Evolutionary conservation across 1,140 invertebrate species (phyloP).

Genomic region (Eriosoma lanigerum): DNA sequence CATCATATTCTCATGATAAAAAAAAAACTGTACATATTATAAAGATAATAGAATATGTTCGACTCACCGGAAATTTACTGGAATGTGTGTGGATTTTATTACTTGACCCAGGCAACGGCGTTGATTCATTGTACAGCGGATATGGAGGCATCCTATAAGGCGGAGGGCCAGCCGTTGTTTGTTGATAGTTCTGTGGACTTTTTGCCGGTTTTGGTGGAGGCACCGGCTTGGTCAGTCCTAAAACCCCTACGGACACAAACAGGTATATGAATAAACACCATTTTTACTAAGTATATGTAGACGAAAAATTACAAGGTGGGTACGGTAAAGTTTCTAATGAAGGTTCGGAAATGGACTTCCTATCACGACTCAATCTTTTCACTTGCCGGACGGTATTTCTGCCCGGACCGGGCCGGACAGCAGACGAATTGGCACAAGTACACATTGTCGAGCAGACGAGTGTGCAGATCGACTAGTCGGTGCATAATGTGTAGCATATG

Average conservation of each 20-base stretch:
- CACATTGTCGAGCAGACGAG: background rate
- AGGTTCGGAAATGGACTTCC: slow-evolving; percentile 26
- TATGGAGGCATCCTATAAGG: slow-evolving; percentile 62
- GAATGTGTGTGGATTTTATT: slow-evolving; percentile 71
- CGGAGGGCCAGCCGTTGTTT: slow-evolving; percentile 57
- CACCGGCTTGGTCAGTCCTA: slow-evolving; percentile 64
- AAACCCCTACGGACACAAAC: slow-evolving; percentile 55
- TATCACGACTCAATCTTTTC: slow-evolving; percentile 52
- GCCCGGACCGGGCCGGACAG: background rate
- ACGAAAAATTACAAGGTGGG: slow-evolving; percentile 19
- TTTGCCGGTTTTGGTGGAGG: slow-evolving; percentile 64
- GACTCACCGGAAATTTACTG: slow-evolving; percentile 75
- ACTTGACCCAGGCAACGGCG: slow-evolving; percentile 58
- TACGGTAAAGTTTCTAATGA: background rate
- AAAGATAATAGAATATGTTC: background rate
- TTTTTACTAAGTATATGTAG: background rate
- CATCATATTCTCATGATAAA: background rate
- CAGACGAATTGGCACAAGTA: slow-evolving; percentile 34
- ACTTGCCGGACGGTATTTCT: slow-evolving; percentile 54
- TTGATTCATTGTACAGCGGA: slow-evolving; percentile 59
- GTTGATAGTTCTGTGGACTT: slow-evolving; percentile 35
- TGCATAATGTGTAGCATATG: slow-evolving; percentile 8
- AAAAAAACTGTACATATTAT: too few species aligned
- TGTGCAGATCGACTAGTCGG: slow-evolving; percentile 24
- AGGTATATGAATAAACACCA: background rate